A percentile compares a stretch with the other conserved stretches of the same genome.
These are phyloP conservation scores for Clarias pachynema DNA, from an alignment of 2,797 vertebrate genomes.

Conservation along the genomic window DNA sequence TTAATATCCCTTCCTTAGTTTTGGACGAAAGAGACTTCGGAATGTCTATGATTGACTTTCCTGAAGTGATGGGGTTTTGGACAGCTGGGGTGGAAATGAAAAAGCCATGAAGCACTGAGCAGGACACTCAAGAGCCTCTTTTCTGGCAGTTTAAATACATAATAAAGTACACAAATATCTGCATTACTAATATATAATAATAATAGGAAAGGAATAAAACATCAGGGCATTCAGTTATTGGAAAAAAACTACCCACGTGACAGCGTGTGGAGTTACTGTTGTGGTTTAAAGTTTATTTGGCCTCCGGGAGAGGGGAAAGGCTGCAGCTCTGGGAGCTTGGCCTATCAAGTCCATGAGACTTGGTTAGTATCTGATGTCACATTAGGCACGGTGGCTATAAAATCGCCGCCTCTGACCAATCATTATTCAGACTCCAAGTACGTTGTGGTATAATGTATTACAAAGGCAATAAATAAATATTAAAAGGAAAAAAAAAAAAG, in stretches of 20 bases:
- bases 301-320: too few relatives aligned
- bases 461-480: not conserved
- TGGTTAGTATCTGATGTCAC: not conserved
- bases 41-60: constrained; percentile 10
- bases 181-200: not conserved
- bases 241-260: not conserved
- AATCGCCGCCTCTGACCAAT: not conserved
- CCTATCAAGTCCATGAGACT: not conserved
- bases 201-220: not conserved
- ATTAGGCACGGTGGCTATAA: not conserved
- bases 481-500: too few relatives aligned
- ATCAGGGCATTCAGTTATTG: not conserved
- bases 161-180: not conserved
- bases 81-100: not conserved
- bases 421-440: not conserved
- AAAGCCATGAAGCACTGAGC: not conserved
- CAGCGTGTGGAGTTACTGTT: not conserved
- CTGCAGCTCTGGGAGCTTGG: too few relatives aligned
- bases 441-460: not conserved
- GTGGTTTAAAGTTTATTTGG: not conserved
- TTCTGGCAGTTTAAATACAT: not conserved
- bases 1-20: not conserved
- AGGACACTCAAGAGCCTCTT: too few relatives aligned
- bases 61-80: not conserved
- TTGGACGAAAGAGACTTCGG: not conserved